Base-by-base conservation (phyloP, 2,888 invertebrate species). In the Hecatera dysodea region DNA sequence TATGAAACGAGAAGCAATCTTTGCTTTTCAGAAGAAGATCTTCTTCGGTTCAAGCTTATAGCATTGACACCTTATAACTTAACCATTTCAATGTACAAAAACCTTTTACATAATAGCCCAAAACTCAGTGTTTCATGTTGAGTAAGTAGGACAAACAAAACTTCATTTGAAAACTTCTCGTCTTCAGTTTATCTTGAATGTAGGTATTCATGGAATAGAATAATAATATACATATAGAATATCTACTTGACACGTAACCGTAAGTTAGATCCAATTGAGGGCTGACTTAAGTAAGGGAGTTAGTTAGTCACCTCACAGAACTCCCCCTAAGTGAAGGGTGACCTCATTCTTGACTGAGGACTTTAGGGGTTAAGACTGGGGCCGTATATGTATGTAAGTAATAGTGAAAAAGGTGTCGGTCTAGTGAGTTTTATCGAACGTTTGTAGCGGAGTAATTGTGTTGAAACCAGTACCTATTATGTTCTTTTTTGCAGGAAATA, bases 271-370 rank as follows among this genome's bases (percentile, higher is more conserved):
- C 19, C n/a, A 48, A 42, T 73, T 53, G 24, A 22, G 53, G 63
- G 39, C 33, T 33, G 55, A 44, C 22, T 15, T 72, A 60, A 72
- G 39, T 73, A 55, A 55, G 33, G 55, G 59, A 48, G 33, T 67
- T 48, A 66, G 52, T 72, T n/a, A 67, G 46, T 73, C 46, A 65
- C 67, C 46, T n/a, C 59, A 53, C 29, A 42, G n/a, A 46, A 44
- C 36, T 52, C 72, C 57, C 61, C 17, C 22, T 46, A 22, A 17
- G 52, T 63, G 27, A 44, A 55, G 60, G 59, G 53, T 73, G 73
- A 73, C 67, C 73, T 67, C 55, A 67, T 73, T 73, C 67, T 48
- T 67, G 73, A 33, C 57, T n/a, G 53, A 59, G 46, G 66, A 22
- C 53, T 48, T 42, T 48, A 22, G 42, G 53, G 42, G 60, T 53